Evolutionary conservation across 2,888 invertebrate species (phyloP).

Genomic region (Cetonia aurata): DNA sequence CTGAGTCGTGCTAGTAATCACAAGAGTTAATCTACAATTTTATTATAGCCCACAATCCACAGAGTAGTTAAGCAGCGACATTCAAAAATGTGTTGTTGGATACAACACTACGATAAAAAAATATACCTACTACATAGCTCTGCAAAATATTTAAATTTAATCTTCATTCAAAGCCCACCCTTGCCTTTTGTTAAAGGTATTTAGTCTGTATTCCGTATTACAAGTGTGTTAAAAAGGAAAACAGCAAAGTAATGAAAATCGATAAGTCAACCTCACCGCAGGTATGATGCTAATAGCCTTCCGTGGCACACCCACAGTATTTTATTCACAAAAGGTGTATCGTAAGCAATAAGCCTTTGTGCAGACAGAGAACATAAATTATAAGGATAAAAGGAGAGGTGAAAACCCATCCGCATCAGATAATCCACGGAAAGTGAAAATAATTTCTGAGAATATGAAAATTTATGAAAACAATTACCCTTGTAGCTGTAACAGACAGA

Average conservation of each 20-base stretch:
- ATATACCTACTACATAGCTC: too few relatives aligned
- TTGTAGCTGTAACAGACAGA: background rate
- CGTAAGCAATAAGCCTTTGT: slow-evolving; percentile 8
- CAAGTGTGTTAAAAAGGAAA: too few relatives aligned
- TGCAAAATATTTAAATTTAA: too few relatives aligned
- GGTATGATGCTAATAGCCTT: slow-evolving; percentile 27
- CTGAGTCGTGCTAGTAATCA: too few relatives aligned
- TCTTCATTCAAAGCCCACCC: too few relatives aligned
- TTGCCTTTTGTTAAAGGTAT: background rate
- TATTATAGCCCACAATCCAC: too few relatives aligned
- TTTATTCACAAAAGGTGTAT: slow-evolving; percentile 15
- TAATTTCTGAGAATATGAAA: slow-evolving; percentile 11
- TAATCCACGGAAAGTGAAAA: slow-evolving; percentile 14
- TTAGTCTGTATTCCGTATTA: too few relatives aligned
- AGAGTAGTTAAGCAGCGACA: too few relatives aligned
- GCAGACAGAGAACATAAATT: slow-evolving; percentile 5
- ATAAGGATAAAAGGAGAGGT: slow-evolving; percentile 2
- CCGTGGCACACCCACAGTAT: slow-evolving; percentile 14
- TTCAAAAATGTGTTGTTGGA: too few relatives aligned
- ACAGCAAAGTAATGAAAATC: slow-evolving; percentile 20
- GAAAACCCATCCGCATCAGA: slow-evolving; percentile 4
- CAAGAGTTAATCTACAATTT: too few relatives aligned
- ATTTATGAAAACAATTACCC: slow-evolving; percentile 7
- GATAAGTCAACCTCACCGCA: slow-evolving; percentile 28
- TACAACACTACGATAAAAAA: too few relatives aligned